Conservation (phyloP, 2,113 vertebrate genomes). For the Corythoichthys haematopterus region DNA sequence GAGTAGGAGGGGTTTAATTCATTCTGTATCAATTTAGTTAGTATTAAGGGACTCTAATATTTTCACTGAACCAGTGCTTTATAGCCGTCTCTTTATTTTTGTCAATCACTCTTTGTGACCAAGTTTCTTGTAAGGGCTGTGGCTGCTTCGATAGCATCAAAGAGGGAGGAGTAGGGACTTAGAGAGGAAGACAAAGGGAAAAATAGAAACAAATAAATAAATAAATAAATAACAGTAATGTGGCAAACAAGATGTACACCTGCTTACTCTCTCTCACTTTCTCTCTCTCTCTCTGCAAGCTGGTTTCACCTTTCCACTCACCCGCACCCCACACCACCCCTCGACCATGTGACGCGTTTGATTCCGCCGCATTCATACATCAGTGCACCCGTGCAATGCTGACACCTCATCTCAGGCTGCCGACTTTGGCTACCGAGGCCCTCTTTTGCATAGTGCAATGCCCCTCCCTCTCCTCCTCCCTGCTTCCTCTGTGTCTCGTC, state of each 20-base stretch:
- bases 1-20: slow-evolving; percentile 45
- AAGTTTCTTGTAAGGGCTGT: slow-evolving; percentile 91
- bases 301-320: slow-evolving; percentile 94
- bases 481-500: slow-evolving; percentile 46
- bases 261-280: slow-evolving; percentile 86
- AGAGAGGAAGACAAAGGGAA: slow-evolving; percentile 40
- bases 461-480: slow-evolving; percentile 40
- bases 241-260: slow-evolving; percentile 81
- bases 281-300: slow-evolving; percentile 76
- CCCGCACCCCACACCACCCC: slow-evolving; percentile 65
- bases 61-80: slow-evolving; percentile 68
- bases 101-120: slow-evolving; percentile 84
- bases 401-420: slow-evolving; percentile 99
- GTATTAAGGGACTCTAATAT: slow-evolving; percentile 79
- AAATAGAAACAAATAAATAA: slow-evolving; percentile 50
- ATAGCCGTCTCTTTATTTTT: slow-evolving; percentile 86
- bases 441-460: slow-evolving; percentile 95
- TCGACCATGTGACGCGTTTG: slow-evolving; percentile 98
- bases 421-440: slow-evolving; percentile 97
- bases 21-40: slow-evolving; percentile 84
- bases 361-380: slow-evolving; percentile 99
- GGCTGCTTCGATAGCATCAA: slow-evolving; percentile 80
- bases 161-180: slow-evolving; percentile 44
- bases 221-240: slow-evolving; percentile 59
- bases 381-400: slow-evolving; percentile 97